Conservation (phyloP, 2,888 invertebrate genomes). For the Dynastes hyllus region DNA sequence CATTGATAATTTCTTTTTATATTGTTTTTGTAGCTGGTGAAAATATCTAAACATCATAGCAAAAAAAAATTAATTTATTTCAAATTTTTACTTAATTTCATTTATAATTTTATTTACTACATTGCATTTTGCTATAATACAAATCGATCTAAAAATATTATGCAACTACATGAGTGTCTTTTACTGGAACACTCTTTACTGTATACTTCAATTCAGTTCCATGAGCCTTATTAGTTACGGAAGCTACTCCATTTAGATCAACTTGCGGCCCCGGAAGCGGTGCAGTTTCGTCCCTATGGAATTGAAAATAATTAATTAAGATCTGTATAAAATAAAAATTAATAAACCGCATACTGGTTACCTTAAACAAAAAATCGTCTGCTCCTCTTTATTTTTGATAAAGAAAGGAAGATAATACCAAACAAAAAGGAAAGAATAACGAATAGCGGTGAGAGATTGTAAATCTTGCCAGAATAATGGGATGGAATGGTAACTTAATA, state of each 20-base stretch:
- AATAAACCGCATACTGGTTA: neutral
- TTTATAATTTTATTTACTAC: neutral
- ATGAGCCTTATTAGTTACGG: slow-evolving; percentile 68
- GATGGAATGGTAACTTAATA: slow-evolving; percentile 46
- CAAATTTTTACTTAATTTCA: neutral
- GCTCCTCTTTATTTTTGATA: no score
- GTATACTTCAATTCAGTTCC: slow-evolving; percentile 69
- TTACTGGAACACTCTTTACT: slow-evolving; percentile 65
- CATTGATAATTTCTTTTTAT: neutral
- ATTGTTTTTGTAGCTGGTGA: neutral
- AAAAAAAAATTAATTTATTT: neutral
- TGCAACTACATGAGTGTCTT: slow-evolving; percentile 47
- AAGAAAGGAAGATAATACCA: no score
- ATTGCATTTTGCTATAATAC: neutral
- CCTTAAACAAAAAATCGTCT: neutral
- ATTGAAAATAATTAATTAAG: slow-evolving; percentile 46
- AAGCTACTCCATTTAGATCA: slow-evolving; percentile 70
- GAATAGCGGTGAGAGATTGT: no score
- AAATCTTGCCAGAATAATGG: neutral
- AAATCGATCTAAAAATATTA: neutral
- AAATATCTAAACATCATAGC: neutral
- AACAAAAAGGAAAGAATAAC: no score
- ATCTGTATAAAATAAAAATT: neutral
- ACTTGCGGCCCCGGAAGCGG: slow-evolving; percentile 71
- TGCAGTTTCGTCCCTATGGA: slow-evolving; percentile 67